These are phyloP conservation scores for Hucho hucho DNA, from an alignment of 2,113 vertebrate species.

Conservation along the genomic window DNA sequence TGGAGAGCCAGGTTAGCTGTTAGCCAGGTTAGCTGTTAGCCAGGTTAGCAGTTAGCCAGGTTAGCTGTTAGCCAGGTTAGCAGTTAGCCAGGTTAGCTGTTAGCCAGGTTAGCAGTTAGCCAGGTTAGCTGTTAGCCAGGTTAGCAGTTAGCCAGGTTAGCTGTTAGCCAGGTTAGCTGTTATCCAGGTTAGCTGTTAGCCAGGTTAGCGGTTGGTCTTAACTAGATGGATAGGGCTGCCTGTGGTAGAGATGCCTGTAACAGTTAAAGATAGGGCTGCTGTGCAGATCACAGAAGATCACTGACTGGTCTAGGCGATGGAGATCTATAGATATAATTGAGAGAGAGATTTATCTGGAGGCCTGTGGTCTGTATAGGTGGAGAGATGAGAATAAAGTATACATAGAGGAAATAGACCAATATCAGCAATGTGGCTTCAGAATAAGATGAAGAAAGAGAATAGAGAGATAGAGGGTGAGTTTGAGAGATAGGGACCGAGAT, in stretches of 20 bases:
- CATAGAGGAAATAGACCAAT: background rate
- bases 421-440: constrained; percentile 8
- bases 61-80: no score
- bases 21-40: no score
- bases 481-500: constrained; percentile 2
- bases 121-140: no score
- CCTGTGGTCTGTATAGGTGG: constrained; percentile 4
- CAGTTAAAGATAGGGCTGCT: background rate
- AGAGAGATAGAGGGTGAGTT: constrained; percentile 17
- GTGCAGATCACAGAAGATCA: no score
- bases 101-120: background rate
- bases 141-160: no score
- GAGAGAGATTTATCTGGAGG: background rate
- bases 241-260: background rate
- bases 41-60: no score
- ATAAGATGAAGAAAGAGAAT: background rate
- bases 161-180: no score
- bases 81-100: no score
- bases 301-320: no score
- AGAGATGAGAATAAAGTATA: constrained; percentile 27
- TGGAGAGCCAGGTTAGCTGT: no score
- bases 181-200: no score
- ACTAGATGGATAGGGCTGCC: background rate
- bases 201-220: background rate
- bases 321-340: background rate